These are phyloP conservation scores for Micronisus gabar DNA, from an alignment of 2,113 vertebrate species.

Conservation along the genomic window DNA sequence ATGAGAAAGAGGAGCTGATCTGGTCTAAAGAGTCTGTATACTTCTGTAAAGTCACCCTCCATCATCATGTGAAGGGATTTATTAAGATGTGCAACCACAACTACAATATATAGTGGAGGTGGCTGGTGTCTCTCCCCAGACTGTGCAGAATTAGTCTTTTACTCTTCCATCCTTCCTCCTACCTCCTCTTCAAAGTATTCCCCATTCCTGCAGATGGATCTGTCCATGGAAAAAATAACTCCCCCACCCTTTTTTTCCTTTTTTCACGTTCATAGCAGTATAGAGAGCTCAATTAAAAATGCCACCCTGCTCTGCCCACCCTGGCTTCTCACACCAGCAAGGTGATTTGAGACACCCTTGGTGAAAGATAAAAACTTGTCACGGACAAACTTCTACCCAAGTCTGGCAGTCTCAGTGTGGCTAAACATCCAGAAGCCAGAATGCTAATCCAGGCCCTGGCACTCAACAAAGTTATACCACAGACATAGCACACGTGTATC, in stretches of 20 bases:
- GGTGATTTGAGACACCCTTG: background rate
- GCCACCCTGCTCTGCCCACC: background rate
- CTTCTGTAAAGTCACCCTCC: background rate
- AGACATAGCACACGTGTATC: background rate
- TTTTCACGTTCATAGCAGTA: background rate
- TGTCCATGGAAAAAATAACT: background rate
- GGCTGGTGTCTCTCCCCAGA: background rate
- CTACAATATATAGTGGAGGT: background rate
- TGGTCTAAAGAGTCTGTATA: background rate
- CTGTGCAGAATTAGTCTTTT: background rate
- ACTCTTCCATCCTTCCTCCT: background rate
- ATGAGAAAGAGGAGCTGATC: background rate
- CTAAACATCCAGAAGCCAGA: background rate
- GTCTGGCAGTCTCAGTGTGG: background rate
- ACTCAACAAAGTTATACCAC: background rate
- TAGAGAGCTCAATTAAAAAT: background rate
- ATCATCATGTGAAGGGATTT: background rate
- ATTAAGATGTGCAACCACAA: background rate
- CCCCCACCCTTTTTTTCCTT: background rate
- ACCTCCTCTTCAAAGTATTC: background rate
- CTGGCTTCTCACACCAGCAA: background rate
- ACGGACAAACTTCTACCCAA: background rate
- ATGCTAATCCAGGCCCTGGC: background rate
- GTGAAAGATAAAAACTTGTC: background rate
- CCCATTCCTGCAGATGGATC: background rate